Evolutionary conservation across 2,797 vertebrate genomes (phyloP), one percentile per base, ranked within the genome.

Genomic region (Semaprochilodus insignis): DNA sequence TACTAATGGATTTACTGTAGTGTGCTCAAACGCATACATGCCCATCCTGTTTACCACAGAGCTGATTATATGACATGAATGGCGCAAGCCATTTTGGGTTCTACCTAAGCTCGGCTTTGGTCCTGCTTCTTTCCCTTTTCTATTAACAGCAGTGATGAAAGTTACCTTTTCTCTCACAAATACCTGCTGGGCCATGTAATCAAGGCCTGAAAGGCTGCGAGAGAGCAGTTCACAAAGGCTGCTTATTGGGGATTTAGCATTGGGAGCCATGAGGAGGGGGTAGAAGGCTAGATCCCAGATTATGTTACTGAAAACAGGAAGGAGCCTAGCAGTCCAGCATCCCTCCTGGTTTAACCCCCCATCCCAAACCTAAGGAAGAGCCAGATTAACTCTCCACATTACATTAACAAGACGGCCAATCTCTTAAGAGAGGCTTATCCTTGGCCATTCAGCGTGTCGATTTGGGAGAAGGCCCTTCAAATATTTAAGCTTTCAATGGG

Each of bases 101-200:
- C 44, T 25, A 76, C 62, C 52, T 60, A 77, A 77, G 77, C 72
- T 80, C 52, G 94, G 96, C 94, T 92, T 95, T 90, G 94, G 94
- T 88, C 95, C 89, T 62, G 95, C 95, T 11, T 95, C 93, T 17
- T 95, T 84, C 95, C 95, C 72, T 93, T 91, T 87, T 95, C 93
- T 89, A 95, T 85, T 82, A 78, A 76, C 65, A 81, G 71, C 75
- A 36, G 67, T 77, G 77, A 76, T 44, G 73, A 77, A 84, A 83
- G 81, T 81, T 80, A 74, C 72, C 65, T 69, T 77, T 40, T 73
- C 52, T 27, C 72, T 55, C 34, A 11, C 31, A 78, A 86, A 88
- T 87, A 85, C 88, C 90, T 78, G 85, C 87, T 87, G 88, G 87
- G 85, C 74, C 77, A 72, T 88, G 90, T 93, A 95, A 94, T 94